Evolutionary conservation across 2,797 vertebrate species (phyloP).

Genomic region (Myiotriccus ornatus): DNA sequence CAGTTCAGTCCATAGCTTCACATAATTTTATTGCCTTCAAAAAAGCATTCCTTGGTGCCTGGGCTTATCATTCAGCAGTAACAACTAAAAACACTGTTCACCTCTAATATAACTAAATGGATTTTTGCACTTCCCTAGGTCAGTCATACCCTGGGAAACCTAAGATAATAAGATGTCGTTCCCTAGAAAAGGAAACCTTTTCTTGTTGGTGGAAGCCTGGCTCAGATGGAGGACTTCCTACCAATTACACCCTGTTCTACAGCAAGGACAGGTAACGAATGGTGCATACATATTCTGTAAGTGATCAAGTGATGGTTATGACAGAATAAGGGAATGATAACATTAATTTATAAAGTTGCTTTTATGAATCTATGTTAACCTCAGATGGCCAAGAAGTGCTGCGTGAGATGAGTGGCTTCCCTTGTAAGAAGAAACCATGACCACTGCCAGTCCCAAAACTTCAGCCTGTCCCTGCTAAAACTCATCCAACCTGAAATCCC

Average conservation of each 20-base stretch:
- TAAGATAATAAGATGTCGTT: conserved; percentile 81
- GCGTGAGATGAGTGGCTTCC: background rate
- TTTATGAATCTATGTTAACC: background rate
- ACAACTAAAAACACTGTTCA: background rate
- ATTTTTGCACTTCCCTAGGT: conserved; percentile 63
- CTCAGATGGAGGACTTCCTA: conserved; percentile 83
- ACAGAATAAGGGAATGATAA: background rate
- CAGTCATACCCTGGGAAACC: conserved; percentile 84
- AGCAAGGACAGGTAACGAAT: conserved; percentile 73
- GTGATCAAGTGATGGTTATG: background rate
- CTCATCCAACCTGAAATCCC: background rate
- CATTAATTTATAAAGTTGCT: background rate
- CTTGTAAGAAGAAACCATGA: background rate
- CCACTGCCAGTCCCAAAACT: background rate
- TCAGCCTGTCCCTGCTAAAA: background rate
- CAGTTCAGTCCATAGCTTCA: background rate
- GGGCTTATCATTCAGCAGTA: background rate
- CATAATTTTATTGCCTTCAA: background rate
- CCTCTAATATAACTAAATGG: background rate
- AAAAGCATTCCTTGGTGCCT: background rate
- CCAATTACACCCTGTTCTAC: conserved; percentile 86
- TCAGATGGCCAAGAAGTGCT: background rate
- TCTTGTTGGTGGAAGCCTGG: conserved; percentile 93
- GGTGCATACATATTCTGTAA: background rate
- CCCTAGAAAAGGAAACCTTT: conserved; percentile 93